phyloP scores from a whole-genome alignment of 2,888 invertebrate species.

The Pediacus dermestoides region DNA sequence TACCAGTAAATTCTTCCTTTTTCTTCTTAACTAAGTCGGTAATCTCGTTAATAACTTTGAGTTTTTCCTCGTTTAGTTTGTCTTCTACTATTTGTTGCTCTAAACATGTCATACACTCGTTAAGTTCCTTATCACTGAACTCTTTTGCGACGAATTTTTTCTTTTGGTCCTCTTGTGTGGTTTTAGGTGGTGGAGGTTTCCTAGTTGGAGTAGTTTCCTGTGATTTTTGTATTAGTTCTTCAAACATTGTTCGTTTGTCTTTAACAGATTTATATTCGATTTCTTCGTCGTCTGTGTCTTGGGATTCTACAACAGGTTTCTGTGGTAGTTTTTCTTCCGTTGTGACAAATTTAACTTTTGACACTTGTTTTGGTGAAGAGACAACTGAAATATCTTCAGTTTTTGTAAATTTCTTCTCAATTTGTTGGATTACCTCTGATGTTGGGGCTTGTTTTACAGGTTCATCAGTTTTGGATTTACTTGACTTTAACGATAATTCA shows the following conservation, averaged over 20 bases:
- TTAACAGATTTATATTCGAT: slow-evolving; percentile 39
- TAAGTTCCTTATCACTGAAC: slow-evolving; percentile 30
- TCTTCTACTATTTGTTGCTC: slow-evolving; percentile 31
- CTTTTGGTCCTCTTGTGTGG: slow-evolving; percentile 13
- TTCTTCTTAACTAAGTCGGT: slow-evolving; percentile 7
- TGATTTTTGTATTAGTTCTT: slow-evolving; percentile 45
- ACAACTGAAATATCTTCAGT: too few species aligned
- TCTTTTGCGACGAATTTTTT: slow-evolving; percentile 17
- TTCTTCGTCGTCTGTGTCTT: slow-evolving; percentile 27
- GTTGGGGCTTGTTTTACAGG: too few species aligned
- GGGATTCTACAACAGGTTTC: slow-evolving; percentile 13
- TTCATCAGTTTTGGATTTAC: too few species aligned
- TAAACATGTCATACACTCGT: slow-evolving; percentile 25
- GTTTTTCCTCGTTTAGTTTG: slow-evolving; percentile 17
- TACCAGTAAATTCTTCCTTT: slow-evolving; percentile 11
- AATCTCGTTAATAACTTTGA: slow-evolving; percentile 12
- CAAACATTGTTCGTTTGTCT: slow-evolving; percentile 44
- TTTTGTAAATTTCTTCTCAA: too few species aligned
- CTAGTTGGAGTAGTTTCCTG: slow-evolving; percentile 42
- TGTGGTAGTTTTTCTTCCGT: slow-evolving; percentile 8
- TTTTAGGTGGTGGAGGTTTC: slow-evolving; percentile 22
- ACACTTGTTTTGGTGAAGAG: slow-evolving; percentile 5
- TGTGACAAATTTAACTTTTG: neutral
- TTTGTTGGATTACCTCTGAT: too few species aligned
- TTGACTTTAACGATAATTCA: too few species aligned